Percentiles rank a stretch among this genome's conserved stretches.
Evolutionary conservation across 1,140 invertebrate species (phyloP).

Genomic region (Drosophila fuyamai): DNA sequence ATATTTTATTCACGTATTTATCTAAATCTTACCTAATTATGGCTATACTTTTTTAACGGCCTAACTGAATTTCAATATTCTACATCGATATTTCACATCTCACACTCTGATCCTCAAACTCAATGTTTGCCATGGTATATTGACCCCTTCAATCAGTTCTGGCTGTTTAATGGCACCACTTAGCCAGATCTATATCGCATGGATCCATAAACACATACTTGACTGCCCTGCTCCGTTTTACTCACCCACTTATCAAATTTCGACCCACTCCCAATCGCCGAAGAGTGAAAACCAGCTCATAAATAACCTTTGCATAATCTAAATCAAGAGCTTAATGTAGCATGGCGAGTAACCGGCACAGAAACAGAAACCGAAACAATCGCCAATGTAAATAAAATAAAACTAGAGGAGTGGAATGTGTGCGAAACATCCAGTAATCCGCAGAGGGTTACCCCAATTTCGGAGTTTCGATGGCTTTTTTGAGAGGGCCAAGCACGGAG

Average conservation of each 20-base stretch:
- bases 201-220: constrained; percentile 47
- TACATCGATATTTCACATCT: not conserved
- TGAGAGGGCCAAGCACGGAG: constrained; percentile 64
- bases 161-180: constrained; percentile 33
- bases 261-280: constrained; percentile 33
- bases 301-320: constrained; percentile 82
- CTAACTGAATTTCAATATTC: not conserved
- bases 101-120: not conserved
- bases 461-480: constrained; percentile 50
- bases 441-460: constrained; percentile 73
- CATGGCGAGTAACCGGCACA: constrained; percentile 55
- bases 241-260: constrained; percentile 32
- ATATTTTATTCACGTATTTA: too few species aligned
- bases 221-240: constrained; percentile 20
- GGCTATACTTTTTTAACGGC: not conserved
- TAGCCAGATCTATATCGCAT: constrained; percentile 28
- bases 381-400: constrained; percentile 39
- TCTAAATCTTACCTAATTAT: too few species aligned
- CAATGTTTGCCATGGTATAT: constrained; percentile 11
- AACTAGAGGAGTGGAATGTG: constrained; percentile 37
- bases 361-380: constrained; percentile 6
- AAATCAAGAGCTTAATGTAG: constrained; percentile 78
- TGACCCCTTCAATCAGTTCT: constrained; percentile 31
- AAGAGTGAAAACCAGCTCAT: constrained; percentile 36
- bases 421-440: constrained; percentile 50